Conservation (phyloP, 2,113 vertebrate species). For the Micronisus gabar region DNA sequence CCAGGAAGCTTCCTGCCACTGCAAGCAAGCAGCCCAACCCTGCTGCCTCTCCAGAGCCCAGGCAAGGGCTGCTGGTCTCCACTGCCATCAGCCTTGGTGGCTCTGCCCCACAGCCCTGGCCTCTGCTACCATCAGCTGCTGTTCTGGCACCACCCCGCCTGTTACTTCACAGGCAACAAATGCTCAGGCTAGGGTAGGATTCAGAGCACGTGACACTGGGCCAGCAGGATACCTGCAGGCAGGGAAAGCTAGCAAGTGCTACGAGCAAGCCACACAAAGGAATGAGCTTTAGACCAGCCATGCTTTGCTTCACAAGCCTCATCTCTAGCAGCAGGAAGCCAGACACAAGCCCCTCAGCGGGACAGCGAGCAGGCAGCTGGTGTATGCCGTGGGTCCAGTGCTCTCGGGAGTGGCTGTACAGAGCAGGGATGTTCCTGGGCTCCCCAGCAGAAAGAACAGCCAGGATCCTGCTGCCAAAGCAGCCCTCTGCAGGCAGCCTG, state of each 20-base stretch:
- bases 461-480: neutral
- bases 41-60: neutral
- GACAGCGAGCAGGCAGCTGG: neutral
- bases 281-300: neutral
- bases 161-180: neutral
- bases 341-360: neutral
- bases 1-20: neutral
- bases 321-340: neutral
- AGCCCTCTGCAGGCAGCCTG: neutral
- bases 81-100: neutral
- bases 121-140: neutral
- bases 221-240: neutral
- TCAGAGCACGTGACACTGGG: rapidly evolving
- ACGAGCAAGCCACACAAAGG: neutral
- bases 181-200: neutral
- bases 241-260: neutral
- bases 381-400: rapidly evolving
- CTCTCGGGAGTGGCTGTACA: neutral
- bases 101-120: neutral
- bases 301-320: neutral
- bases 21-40: neutral
- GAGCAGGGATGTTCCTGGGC: neutral
- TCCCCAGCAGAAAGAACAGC: neutral
- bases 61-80: neutral
- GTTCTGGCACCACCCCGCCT: rapidly evolving